These are phyloP conservation scores for Hypocryptadius cinnamomeus DNA, from an alignment of 2,113 vertebrate species.

Conservation along the genomic window DNA sequence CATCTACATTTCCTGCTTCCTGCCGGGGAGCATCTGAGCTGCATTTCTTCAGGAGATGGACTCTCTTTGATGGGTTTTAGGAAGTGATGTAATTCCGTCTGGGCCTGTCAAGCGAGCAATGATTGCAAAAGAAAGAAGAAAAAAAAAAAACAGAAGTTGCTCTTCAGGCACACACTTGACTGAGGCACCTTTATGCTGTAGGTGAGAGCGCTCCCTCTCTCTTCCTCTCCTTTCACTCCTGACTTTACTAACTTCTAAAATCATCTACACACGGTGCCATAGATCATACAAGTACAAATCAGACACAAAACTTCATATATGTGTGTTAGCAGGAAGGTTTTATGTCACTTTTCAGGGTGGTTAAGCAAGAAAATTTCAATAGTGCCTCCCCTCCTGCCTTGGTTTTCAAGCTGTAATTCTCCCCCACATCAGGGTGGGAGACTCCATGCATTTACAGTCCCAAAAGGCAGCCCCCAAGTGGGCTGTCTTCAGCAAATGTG, in stretches of 20 bases:
- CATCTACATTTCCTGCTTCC: constrained; percentile 85
- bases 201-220: not conserved
- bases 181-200: not conserved
- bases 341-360: not conserved
- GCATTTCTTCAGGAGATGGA: constrained; percentile 74
- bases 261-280: not conserved
- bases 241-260: not conserved
- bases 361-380: not conserved
- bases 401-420: not conserved
- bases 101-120: constrained; percentile 80
- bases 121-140: constrained; percentile 67
- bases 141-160: not conserved
- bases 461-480: not conserved
- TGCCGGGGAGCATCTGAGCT: constrained; percentile 71
- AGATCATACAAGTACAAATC: not conserved
- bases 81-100: constrained; percentile 87
- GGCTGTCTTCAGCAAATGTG: not conserved
- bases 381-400: not conserved
- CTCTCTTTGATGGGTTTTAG: constrained; percentile 75
- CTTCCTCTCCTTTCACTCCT: not conserved
- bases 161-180: constrained; percentile 37
- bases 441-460: not conserved
- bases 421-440: accelerated
- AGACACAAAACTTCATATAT: not conserved
- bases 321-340: not conserved